Evolutionary conservation across 2,888 invertebrate genomes (phyloP).

Genomic region (Cacoxenus indagator): DNA sequence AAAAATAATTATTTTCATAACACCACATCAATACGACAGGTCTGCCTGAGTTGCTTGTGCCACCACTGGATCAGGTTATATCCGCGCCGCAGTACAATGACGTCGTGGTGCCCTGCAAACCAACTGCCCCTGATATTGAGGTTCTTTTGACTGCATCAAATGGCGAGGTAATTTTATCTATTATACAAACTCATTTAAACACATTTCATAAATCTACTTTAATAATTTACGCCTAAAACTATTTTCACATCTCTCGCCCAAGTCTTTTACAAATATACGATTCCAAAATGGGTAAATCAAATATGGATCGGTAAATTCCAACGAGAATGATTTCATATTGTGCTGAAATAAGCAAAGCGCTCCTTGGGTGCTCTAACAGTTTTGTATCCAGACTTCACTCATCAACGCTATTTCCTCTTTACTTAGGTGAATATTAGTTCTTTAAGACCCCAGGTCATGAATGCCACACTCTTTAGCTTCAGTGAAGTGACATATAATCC

Average conservation of each 20-base stretch:
- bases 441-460: neutral
- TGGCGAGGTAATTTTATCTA: conserved; percentile 63
- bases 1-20: conserved; percentile 45
- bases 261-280: too few species aligned
- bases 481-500: neutral
- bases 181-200: conserved; percentile 1
- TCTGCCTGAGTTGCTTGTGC: conserved; percentile 66
- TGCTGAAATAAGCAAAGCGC: too few species aligned
- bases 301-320: too few species aligned
- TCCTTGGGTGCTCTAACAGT: too few species aligned
- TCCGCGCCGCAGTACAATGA: conserved; percentile 70
- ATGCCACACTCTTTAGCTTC: neutral
- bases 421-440: conserved; percentile 11
- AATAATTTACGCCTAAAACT: too few species aligned
- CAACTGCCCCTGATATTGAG: conserved; percentile 74
- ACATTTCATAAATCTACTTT: neutral
- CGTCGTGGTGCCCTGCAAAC: conserved; percentile 76
- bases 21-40: neutral
- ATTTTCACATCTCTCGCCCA: too few species aligned
- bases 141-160: conserved; percentile 71
- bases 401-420: neutral
- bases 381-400: too few species aligned
- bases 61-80: conserved; percentile 56
- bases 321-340: too few species aligned
- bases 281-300: too few species aligned